These are phyloP conservation scores for Temnothorax nylanderi DNA, from an alignment of 1,140 invertebrate species.

Conservation along the genomic window DNA sequence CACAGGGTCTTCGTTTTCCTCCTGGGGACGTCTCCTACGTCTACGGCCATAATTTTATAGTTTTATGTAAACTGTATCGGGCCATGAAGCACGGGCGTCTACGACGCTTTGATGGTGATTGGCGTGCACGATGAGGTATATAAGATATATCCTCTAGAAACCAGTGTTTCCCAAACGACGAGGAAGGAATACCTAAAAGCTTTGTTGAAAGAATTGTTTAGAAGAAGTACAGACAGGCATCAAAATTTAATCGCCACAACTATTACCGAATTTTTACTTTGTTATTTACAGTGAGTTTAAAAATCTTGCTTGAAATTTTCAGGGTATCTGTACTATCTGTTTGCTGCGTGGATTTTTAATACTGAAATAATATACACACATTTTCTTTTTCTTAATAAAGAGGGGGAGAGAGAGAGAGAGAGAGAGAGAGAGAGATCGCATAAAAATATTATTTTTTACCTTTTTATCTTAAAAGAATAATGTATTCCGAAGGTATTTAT, in stretches of 20 bases:
- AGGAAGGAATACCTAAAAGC: not conserved
- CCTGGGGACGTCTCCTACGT: slow-evolving; percentile 65
- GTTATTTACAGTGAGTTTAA: not conserved
- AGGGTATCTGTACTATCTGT: not conserved
- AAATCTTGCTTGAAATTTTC: not conserved
- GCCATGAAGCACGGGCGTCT: slow-evolving; percentile 76
- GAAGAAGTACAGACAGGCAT: not conserved
- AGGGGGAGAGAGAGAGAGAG: too few species aligned
- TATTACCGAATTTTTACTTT: not conserved
- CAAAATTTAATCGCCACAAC: not conserved
- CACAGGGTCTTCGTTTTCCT: slow-evolving; percentile 63
- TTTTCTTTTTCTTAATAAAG: not conserved
- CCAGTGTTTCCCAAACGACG: not conserved
- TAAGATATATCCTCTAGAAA: slow-evolving; percentile 21
- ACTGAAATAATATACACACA: not conserved
- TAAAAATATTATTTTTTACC: not conserved
- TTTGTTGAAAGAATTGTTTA: slow-evolving; percentile 24
- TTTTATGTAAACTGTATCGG: slow-evolving; percentile 83
- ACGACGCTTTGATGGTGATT: slow-evolving; percentile 81
- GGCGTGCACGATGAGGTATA: slow-evolving; percentile 73
- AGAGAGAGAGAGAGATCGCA: too few species aligned
- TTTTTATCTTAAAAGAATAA: slow-evolving; percentile 9
- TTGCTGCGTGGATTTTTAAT: not conserved
- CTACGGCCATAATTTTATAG: slow-evolving; percentile 81
- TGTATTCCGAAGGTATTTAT: not conserved